phyloP scores from a whole-genome alignment of 2,113 vertebrate species.

The Pelobates fuscus region DNA sequence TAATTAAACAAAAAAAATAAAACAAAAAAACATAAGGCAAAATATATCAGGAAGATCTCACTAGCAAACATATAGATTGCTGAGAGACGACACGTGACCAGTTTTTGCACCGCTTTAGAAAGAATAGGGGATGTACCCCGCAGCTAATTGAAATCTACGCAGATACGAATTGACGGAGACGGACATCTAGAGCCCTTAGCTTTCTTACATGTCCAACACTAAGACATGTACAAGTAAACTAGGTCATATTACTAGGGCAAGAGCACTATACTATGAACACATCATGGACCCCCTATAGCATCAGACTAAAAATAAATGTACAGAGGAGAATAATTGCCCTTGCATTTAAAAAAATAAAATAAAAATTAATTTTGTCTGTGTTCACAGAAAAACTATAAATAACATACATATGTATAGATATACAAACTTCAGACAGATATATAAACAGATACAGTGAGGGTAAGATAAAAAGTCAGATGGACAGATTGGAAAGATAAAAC shows the following conservation, averaged over 20 bases:
- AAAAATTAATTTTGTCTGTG: not conserved
- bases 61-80: too few relatives aligned
- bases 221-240: slow-evolving; percentile 2
- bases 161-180: not conserved
- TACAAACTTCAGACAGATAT: too few relatives aligned
- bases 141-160: not conserved
- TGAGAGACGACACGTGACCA: not conserved
- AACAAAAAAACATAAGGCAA: too few relatives aligned
- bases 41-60: too few relatives aligned
- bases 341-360: slow-evolving; percentile 3
- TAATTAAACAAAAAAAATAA: too few relatives aligned
- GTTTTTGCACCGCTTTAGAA: too few relatives aligned
- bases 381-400: too few relatives aligned
- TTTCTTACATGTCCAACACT: not conserved
- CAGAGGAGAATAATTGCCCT: not conserved
- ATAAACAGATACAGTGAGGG: too few relatives aligned
- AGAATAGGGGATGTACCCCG: not conserved
- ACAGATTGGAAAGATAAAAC: too few relatives aligned
- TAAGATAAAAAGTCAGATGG: too few relatives aligned
- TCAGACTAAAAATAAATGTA: slow-evolving; percentile 8
- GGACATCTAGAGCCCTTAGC: not conserved
- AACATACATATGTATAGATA: too few relatives aligned
- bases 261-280: not conserved
- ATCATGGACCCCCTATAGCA: not conserved
- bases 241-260: slow-evolving; percentile 22